Conservation (phyloP, 2,797 vertebrate genomes). For the Danio tinwini region DNA sequence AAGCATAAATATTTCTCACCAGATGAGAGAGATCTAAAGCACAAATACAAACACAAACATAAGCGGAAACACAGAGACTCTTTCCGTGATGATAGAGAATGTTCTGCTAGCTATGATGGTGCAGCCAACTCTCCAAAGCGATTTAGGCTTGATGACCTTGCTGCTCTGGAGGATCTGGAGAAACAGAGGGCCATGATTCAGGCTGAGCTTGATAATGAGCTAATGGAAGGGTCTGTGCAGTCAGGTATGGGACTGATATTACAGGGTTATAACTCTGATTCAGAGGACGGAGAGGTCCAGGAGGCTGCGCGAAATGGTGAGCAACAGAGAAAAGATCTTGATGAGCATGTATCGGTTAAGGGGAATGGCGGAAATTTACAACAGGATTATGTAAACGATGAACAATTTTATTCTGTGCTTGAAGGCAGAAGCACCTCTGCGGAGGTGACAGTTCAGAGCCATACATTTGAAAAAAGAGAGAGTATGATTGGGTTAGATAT, state of each 20-base stretch:
- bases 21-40: conserved; percentile 86
- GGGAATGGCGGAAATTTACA: conserved; percentile 81
- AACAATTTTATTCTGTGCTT: conserved; percentile 84
- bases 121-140: conserved; percentile 81
- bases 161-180: conserved; percentile 88
- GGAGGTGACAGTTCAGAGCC: conserved; percentile 80
- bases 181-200: conserved; percentile 89
- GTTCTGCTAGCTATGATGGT: conserved; percentile 70
- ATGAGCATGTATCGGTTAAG: conserved; percentile 46
- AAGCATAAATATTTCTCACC: conserved; percentile 86
- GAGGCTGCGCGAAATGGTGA: conserved; percentile 88
- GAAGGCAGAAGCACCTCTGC: conserved; percentile 88
- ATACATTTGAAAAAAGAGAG: conserved; percentile 84
- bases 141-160: conserved; percentile 87
- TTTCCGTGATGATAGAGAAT: conserved; percentile 54
- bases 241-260: conserved; percentile 99
- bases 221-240: conserved; percentile 88
- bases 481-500: conserved; percentile 69
- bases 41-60: conserved; percentile 87
- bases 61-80: conserved; percentile 85
- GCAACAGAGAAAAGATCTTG: conserved; percentile 75
- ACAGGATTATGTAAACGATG: conserved; percentile 82
- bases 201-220: conserved; percentile 88
- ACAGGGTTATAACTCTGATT: conserved; percentile 97
- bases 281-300: conserved; percentile 90